Percentiles rank a stretch among this genome's conserved stretches.
These are phyloP conservation scores for Collichthys lucidus DNA, from an alignment of 2,113 vertebrate species.

Conservation along the genomic window DNA sequence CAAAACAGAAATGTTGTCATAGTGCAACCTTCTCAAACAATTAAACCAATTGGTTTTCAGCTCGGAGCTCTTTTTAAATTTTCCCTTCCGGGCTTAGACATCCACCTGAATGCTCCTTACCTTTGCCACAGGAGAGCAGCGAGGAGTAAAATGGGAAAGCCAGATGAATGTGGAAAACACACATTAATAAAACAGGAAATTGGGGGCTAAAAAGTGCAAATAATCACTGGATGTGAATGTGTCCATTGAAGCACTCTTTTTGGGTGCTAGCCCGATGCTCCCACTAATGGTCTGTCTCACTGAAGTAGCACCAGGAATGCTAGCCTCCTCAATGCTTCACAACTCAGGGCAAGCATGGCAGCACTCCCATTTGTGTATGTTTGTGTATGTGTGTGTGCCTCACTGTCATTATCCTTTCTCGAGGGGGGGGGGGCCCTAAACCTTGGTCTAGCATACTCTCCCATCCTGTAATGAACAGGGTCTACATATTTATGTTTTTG, in stretches of 20 bases:
- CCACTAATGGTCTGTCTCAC: slow-evolving; percentile 80
- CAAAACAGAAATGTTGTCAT: slow-evolving; percentile 5
- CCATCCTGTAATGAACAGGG: slow-evolving; percentile 80
- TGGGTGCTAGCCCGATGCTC: slow-evolving; percentile 71
- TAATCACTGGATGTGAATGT: slow-evolving; percentile 77
- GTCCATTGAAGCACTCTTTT: slow-evolving; percentile 72
- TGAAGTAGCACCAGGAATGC: slow-evolving; percentile 83
- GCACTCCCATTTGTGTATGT: slow-evolving; percentile 66
- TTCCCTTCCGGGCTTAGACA: slow-evolving; percentile 28
- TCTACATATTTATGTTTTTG: slow-evolving; percentile 82
- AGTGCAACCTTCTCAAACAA: slow-evolving; percentile 19
- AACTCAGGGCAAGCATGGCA: slow-evolving; percentile 72
- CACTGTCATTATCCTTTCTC: slow-evolving; percentile 72
- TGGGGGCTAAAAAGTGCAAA: slow-evolving; percentile 74
- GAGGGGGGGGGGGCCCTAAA: neutral
- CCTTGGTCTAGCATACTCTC: slow-evolving; percentile 67
- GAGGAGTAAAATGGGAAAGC: slow-evolving; percentile 37
- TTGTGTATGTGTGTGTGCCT: slow-evolving; percentile 53
- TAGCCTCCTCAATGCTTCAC: slow-evolving; percentile 78
- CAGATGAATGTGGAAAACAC: slow-evolving; percentile 63
- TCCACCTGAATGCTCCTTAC: slow-evolving; percentile 64
- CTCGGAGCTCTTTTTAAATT: neutral
- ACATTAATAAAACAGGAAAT: slow-evolving; percentile 68
- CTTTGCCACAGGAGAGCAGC: slow-evolving; percentile 51
- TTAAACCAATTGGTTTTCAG: slow-evolving; percentile 4